Base-by-base conservation (phyloP, 2,797 vertebrate species). In the Anomalospiza imberbis region DNA sequence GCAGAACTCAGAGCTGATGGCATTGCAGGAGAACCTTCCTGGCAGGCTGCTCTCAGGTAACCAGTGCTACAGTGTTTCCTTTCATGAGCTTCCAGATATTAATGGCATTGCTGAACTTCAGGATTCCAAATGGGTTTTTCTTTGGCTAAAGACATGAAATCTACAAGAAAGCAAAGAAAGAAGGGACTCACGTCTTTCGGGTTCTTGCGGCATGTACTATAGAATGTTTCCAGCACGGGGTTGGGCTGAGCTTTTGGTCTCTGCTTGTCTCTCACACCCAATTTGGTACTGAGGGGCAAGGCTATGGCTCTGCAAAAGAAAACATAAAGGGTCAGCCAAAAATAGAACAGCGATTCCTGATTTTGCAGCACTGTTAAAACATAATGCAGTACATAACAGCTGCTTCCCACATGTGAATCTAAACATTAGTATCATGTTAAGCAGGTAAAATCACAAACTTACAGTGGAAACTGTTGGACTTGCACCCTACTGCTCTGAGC, bases 211-310 rank as follows among this genome's bases (percentile, higher is more conserved):
- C 38, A 79, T 1, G 92, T 95, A 58, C 89, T 91, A 61, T 99
- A 99, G 97, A 98, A 98, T 3, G 89, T 88, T 96, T 99, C 99
- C 96, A 99, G 96, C 62, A 97, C 65, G 1, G 97, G 97, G 65
- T 98, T 94, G 22, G 94, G 91, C 22, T 97, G 77, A 7, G 96
- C 97, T 68, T 91, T 97, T 97, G 89, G 97, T 95, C 89, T 90
- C 89, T 93, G 63, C 96, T 91, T 97, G 85, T 99, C 98, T 82
- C 79, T 98, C 63, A 99, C 98, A 4, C 98, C 98, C 94, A 99
- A 90, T 91, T 61, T 89, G 90, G 55, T 97, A 95, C 99, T 98
- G 60, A 99, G 96, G 8, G 99, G 99, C 73, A 98, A 55, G 10
- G 97, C 98, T 12, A 99, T 34, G 31, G 97, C 88, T 97, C 99